A percentile compares a stretch with the other conserved stretches of the same genome.
phyloP scores from a whole-genome alignment of 2,888 invertebrate species.

The Protodeltote pygarga region DNA sequence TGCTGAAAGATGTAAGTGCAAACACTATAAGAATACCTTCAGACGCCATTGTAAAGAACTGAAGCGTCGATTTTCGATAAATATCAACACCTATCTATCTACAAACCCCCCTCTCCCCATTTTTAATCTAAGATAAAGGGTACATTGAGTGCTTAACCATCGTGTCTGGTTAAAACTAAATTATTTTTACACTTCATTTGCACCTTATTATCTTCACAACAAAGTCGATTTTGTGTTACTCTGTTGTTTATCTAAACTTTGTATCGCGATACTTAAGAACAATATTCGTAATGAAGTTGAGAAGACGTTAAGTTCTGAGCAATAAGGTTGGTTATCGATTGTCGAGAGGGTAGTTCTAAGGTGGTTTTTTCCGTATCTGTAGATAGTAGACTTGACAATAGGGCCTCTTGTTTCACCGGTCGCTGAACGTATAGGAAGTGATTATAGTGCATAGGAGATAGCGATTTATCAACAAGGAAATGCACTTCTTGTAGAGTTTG shows the following conservation, averaged over 20 bases:
- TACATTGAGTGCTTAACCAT: conserved; percentile 83
- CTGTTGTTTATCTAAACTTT: conserved; percentile 34
- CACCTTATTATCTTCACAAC: conserved; percentile 3
- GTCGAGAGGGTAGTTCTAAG: conserved; percentile 23
- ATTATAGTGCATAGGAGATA: conserved; percentile 33
- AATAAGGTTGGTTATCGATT: conserved; percentile 50
- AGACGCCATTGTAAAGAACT: conserved; percentile 29
- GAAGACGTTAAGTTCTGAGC: background rate
- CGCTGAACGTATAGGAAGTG: conserved; percentile 63
- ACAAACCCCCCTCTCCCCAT: conserved; percentile 64
- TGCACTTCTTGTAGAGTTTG: no score
- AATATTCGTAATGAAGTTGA: conserved; percentile 34
- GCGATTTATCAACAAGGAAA: conserved; percentile 46
- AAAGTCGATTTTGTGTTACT: conserved; percentile 13
- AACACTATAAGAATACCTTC: conserved; percentile 33
- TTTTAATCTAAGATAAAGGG: conserved; percentile 86
- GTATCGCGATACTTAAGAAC: conserved; percentile 51
- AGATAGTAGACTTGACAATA: conserved; percentile 80
- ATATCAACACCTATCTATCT: conserved; percentile 52
- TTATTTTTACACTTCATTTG: conserved; percentile 21
- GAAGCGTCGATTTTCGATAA: conserved; percentile 52
- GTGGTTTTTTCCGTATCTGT: conserved; percentile 69
- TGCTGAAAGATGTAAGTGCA: conserved; percentile 44
- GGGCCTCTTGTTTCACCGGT: conserved; percentile 82
- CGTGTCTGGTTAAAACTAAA: conserved; percentile 62